Conservation (phyloP, 2,888 invertebrate species). For the Nemapogon koenigi region DNA sequence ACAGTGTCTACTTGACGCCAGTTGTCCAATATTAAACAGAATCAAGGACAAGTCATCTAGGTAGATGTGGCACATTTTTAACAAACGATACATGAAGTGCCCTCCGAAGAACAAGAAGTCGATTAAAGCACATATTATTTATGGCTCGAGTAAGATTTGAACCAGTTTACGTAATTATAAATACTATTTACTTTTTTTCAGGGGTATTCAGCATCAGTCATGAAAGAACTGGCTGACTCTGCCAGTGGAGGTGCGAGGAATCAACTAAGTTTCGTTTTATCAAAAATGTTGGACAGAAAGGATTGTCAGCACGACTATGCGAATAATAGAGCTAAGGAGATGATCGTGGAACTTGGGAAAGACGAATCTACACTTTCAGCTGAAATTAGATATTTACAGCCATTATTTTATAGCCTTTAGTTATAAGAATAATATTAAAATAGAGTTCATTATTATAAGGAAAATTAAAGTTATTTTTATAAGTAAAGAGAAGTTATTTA, state of each 20-base stretch:
- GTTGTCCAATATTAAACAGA: no score
- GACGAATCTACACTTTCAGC: constrained; percentile 62
- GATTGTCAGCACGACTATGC: constrained; percentile 68
- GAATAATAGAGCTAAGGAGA: constrained; percentile 57
- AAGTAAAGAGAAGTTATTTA: no score
- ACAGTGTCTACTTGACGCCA: no score
- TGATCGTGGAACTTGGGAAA: constrained; percentile 62
- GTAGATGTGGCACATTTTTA: no score
- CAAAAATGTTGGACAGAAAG: constrained; percentile 61
- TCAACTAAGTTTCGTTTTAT: constrained; percentile 63
- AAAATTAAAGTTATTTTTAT: no score
- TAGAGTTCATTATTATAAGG: no score
- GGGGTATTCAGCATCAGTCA: constrained; percentile 68
- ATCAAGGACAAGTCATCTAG: no score
- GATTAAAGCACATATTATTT: no score
- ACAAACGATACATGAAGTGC: no score
- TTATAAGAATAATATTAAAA: neutral
- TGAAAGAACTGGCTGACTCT: constrained; percentile 58
- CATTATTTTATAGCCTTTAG: constrained; percentile 48
- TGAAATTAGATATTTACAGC: constrained; percentile 65
- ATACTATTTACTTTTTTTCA: constrained; percentile 25
- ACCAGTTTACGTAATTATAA: neutral
- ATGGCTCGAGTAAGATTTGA: neutral
- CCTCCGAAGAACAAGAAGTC: no score
- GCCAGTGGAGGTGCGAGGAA: constrained; percentile 64